These are phyloP conservation scores for Pseudanteris insignis DNA, from an alignment of 2,888 invertebrate genomes.

Conservation along the genomic window DNA sequence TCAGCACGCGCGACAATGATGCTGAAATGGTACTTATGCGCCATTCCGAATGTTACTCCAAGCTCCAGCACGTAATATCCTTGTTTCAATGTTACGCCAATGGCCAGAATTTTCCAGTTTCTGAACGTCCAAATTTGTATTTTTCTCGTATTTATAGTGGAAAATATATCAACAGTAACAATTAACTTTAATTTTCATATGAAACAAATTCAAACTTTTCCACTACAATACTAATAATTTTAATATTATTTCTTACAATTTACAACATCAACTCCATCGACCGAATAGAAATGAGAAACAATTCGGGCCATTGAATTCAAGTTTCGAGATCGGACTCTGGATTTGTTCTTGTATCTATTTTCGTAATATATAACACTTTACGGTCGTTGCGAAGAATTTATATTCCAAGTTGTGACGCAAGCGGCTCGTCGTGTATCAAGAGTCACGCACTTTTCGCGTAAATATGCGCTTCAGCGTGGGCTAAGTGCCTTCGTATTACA, in stretches of 20 bases:
- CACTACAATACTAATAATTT: too few relatives aligned
- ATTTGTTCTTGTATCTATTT: conserved; percentile 19
- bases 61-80: conserved; percentile 18
- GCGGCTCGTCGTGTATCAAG: conserved; percentile 45
- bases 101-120: conserved; percentile 21
- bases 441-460: conserved; percentile 56
- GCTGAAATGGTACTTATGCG: conserved; percentile 35
- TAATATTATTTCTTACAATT: too few relatives aligned
- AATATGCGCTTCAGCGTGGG: conserved; percentile 53
- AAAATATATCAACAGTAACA: too few relatives aligned
- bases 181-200: too few relatives aligned
- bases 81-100: conserved; percentile 36
- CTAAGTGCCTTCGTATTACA: conserved; percentile 46
- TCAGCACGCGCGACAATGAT: conserved; percentile 51
- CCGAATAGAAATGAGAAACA: conserved; percentile 5
- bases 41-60: conserved; percentile 41
- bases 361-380: conserved; percentile 32
- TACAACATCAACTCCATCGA: too few relatives aligned
- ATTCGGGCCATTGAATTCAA: conserved; percentile 13
- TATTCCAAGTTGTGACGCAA: conserved; percentile 50
- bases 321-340: conserved; percentile 24
- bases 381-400: conserved; percentile 53
- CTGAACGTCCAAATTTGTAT: too few relatives aligned
- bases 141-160: too few relatives aligned
- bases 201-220: too few relatives aligned